phyloP scores from a whole-genome alignment of 2,888 invertebrate genomes.

The Cephus pulcher region DNA sequence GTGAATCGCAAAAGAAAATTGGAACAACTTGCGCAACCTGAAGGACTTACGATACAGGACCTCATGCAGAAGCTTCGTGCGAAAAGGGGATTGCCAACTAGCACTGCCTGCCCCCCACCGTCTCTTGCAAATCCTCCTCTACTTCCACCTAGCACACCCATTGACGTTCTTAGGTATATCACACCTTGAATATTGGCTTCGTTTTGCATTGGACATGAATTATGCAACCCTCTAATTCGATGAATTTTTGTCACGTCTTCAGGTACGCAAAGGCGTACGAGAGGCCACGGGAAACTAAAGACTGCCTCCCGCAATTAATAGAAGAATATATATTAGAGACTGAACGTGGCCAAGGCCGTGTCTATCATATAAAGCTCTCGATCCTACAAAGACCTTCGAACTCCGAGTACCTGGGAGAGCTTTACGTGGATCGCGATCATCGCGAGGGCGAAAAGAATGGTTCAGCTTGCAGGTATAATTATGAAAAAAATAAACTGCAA shows the following conservation, averaged over 20 bases:
- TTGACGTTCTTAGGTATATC: conserved; percentile 59
- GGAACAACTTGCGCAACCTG: conserved; percentile 84
- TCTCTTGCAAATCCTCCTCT: conserved; percentile 58
- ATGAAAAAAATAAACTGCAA: neutral
- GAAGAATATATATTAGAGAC: conserved; percentile 92
- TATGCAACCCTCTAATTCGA: neutral
- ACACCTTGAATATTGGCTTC: too few relatives aligned
- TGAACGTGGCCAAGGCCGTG: conserved; percentile 77
- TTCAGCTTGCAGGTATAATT: conserved; percentile 78
- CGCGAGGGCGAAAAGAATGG: conserved; percentile 82
- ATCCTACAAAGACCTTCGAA: conserved; percentile 89
- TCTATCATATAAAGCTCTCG: conserved; percentile 88
- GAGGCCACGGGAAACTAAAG: conserved; percentile 73
- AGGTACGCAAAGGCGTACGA: conserved; percentile 72
- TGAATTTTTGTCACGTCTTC: conserved; percentile 20
- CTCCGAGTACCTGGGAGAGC: conserved; percentile 89
- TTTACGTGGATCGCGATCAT: conserved; percentile 89
- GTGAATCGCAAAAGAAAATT: conserved; percentile 90
- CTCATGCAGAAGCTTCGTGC: conserved; percentile 66
- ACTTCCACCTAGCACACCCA: conserved; percentile 59
- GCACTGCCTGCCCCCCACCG: conserved; percentile 61
- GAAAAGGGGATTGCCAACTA: conserved; percentile 56
- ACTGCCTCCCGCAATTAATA: conserved; percentile 83
- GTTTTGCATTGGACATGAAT: too few relatives aligned
- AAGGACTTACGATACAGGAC: conserved; percentile 82